These are phyloP conservation scores for Boloria selene DNA, from an alignment of 2,888 invertebrate species.

Conservation along the genomic window DNA sequence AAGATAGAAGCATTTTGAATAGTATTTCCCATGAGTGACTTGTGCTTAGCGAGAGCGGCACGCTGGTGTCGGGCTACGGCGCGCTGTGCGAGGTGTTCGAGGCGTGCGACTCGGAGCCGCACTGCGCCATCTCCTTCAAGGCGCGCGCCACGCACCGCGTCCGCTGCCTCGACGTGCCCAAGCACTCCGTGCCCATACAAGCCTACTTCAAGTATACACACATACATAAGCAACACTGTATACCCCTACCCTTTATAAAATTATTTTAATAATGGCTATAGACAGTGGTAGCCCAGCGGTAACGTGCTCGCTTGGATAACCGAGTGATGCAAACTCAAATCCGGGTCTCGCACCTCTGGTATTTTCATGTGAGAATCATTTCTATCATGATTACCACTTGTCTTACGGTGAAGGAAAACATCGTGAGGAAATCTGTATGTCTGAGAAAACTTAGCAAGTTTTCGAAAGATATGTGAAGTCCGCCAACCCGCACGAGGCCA, in stretches of 20 bases:
- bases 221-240: neutral
- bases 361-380: too few species aligned
- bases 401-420: too few species aligned
- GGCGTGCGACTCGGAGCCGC: constrained; percentile 48
- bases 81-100: constrained; percentile 75
- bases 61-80: constrained; percentile 63
- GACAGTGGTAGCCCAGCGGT: too few species aligned
- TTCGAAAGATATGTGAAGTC: too few species aligned
- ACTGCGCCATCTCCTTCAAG: constrained; percentile 53
- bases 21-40: neutral
- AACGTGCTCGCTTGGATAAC: too few species aligned
- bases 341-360: too few species aligned
- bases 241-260: neutral
- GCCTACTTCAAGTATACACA: constrained; percentile 47
- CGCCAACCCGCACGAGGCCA: too few species aligned
- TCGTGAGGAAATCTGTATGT: too few species aligned
- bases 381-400: too few species aligned
- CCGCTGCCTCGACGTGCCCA: constrained; percentile 51
- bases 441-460: too few species aligned
- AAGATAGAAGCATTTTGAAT: neutral
- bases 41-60: constrained; percentile 55
- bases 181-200: constrained; percentile 44
- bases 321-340: too few species aligned
- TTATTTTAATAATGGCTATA: neutral
- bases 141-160: constrained; percentile 71